Percentiles rank a stretch among this genome's conserved stretches.
These are phyloP conservation scores for Echinops telfairi DNA, from an alignment of 2,113 vertebrate genomes.

Conservation along the genomic window DNA sequence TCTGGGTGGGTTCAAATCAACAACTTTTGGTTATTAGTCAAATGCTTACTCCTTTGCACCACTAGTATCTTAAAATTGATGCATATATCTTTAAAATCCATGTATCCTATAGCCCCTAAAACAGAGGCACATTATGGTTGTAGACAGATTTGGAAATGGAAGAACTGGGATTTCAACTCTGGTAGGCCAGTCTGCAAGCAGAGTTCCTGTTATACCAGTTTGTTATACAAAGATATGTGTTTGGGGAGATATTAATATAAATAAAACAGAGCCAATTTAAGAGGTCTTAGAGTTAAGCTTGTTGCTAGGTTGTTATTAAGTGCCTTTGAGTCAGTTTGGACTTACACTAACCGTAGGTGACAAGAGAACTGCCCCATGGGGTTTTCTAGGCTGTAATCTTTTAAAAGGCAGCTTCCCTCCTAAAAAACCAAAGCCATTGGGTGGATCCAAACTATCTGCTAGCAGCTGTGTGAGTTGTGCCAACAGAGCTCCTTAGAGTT, in stretches of 20 bases:
- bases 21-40: neutral
- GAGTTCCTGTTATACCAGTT: neutral
- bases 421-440: neutral
- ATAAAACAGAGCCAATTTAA: neutral
- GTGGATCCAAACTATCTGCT: neutral
- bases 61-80: neutral
- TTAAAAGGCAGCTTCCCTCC: neutral
- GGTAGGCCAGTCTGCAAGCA: neutral
- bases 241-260: neutral
- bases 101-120: neutral
- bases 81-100: neutral
- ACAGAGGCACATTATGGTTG: too few species aligned
- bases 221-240: conserved; percentile 5
- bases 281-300: neutral
- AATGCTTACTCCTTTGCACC: neutral
- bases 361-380: neutral
- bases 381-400: neutral
- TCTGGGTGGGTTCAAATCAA: neutral
- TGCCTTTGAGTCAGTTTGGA: neutral
- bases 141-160: neutral
- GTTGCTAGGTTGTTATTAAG: neutral
- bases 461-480: neutral
- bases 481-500: neutral
- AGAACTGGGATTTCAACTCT: neutral
- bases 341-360: neutral